These are phyloP conservation scores for Philonicus albiceps DNA, from an alignment of 2,888 invertebrate genomes.

Conservation along the genomic window DNA sequence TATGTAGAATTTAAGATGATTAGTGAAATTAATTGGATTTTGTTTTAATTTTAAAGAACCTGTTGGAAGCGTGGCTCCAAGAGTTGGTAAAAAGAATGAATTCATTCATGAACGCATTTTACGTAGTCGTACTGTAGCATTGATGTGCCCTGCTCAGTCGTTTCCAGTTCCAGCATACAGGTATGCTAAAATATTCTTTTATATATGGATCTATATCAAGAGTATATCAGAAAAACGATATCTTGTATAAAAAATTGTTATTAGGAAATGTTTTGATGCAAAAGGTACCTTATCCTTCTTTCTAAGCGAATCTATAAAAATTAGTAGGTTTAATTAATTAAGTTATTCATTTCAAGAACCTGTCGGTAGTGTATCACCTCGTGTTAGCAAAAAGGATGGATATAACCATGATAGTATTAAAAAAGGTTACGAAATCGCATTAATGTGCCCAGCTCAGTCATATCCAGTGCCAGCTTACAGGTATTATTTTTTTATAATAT, in stretches of 20 bases:
- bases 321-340: background rate
- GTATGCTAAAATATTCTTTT: conserved; percentile 54
- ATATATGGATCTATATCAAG: too few relatives aligned
- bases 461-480: conserved; percentile 70
- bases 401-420: conserved; percentile 58
- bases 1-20: conserved; percentile 47
- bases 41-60: conserved; percentile 55
- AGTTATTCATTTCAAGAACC: conserved; percentile 61
- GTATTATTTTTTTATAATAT: conserved; percentile 56
- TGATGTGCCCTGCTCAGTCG: conserved; percentile 79
- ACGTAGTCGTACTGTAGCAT: conserved; percentile 64
- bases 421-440: conserved; percentile 66
- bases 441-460: conserved; percentile 80
- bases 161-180: conserved; percentile 76
- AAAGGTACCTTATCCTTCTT: background rate
- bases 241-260: background rate
- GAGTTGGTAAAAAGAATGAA: conserved; percentile 65
- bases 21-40: background rate
- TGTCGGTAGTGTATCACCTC: conserved; percentile 67
- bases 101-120: conserved; percentile 56
- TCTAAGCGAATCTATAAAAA: background rate
- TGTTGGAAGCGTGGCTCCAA: conserved; percentile 49
- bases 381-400: conserved; percentile 75
- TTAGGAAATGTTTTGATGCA: background rate
- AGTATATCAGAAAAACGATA: too few relatives aligned